Base-by-base conservation (phyloP, 2,113 vertebrate species). In the Brachyistius frenatus region DNA sequence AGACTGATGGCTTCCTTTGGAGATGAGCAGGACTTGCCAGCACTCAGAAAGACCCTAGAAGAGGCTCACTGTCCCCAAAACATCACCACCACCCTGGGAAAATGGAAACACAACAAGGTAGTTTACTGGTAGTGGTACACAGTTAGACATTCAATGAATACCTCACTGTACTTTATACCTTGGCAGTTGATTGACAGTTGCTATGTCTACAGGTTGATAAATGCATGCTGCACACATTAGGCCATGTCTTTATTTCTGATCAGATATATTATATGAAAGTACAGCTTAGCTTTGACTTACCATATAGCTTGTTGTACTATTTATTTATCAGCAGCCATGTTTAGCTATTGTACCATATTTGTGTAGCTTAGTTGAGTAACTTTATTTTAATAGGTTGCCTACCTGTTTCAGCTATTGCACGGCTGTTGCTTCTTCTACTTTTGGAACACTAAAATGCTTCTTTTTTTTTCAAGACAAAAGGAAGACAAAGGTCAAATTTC, bases 1-100 rank as follows among this genome's bases (percentile, higher is more conserved):
- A 94, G 79, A 73, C 91, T 96, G 69, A 94, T 98, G 67, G 72
- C 83, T 85, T 94, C 88, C 86, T 97, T 96, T 88, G 92, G 85
- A 63, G 88, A 89, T 78, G 84, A 89, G 66, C 35, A 84, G 56
- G 89, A 95, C 50, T 86, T 94, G 39, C 39, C 89, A 32, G 83
- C 63, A 70, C 89, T 95, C 31, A 72, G 94, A 86, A 93, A 83
- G 80, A 80, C 89, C 2, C 73, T 98, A 16, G 84, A 95, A 60
- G 46, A 82, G 53, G 66, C 93, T 81, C 86, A 92, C 73, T 94
- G 88, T 57, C 96, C 96, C 39, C 64, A 86, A 47, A 81, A 73
- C 58, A 68, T 72, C 69, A 66, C 14, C 58, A 75, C 52, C 16
- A 15, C 33, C 5, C 13, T n/a, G 35, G 63, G 23, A 66, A 83